Base-by-base conservation (phyloP, 2,888 invertebrate species). In the Busseola fusca region DNA sequence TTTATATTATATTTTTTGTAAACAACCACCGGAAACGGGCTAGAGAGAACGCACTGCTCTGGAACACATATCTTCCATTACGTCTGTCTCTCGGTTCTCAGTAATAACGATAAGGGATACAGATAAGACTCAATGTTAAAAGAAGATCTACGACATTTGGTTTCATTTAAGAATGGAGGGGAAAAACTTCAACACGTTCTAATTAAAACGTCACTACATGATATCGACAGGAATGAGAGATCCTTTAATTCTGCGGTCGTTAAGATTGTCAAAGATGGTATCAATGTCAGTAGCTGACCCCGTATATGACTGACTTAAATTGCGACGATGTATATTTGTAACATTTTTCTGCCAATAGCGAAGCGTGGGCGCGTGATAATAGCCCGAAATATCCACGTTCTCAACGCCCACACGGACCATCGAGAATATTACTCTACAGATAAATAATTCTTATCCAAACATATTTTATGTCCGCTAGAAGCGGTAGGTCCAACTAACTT, bases 41-140 rank as follows among this genome's bases (percentile, higher is more conserved):
- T 88, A 91, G 91, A 91, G 91, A 91, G 91, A 92, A 91, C 91
- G 89, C 89, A 89, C 88, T 90, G 91, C 92, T 91, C 90, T 93
- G 90, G 91, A 93, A 95, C 94, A 95, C 92, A 94, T 91, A 94
- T 94, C 92, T 93, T 94, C 94, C 93, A 95, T 94, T 94, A 94
- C 91, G 92, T 88, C 89, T 90, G 92, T 88, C 90, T 92, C 91
- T 90, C 88, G 86, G 87, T 91, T 93, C 92, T 91, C 88, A 87
- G 93, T 90, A 91, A 91, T 91, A 89, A 89, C 89, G 93, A 94
- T 94, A 93, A 93, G 90, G 85, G 85, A 85, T 86, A 83, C 72
- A 91, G 94, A 94, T 94, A 93, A 92, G 78, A 84, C 79, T 80
- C 69, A 86, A 88, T 85, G 86, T 88, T 88, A 85, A 89, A 84